phyloP scores from a whole-genome alignment of 2,888 invertebrate genomes.

The Cyclophora albipunctata region DNA sequence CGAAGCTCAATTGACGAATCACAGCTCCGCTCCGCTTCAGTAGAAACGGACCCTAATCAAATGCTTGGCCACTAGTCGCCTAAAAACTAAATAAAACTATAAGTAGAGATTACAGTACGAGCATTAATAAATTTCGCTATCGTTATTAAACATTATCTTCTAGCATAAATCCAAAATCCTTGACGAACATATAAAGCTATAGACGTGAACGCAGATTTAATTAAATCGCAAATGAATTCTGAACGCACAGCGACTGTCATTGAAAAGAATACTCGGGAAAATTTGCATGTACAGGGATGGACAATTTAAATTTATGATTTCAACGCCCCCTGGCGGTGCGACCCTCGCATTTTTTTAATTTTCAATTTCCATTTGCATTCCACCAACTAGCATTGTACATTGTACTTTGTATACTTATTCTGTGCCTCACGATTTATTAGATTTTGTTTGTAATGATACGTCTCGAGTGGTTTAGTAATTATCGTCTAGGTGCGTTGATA shows the following conservation, averaged over 20 bases:
- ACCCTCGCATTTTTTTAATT: conserved; percentile 72
- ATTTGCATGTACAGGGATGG: conserved; percentile 71
- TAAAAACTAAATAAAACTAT: too few relatives aligned
- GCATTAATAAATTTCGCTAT: too few relatives aligned
- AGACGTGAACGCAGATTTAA: conserved; percentile 16
- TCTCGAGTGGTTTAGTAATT: conserved; percentile 7
- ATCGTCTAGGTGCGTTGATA: conserved; percentile 9
- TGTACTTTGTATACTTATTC: conserved; percentile 16
- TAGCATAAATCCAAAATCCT: too few relatives aligned
- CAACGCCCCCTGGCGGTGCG: conserved; percentile 53
- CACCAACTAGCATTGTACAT: conserved; percentile 38
- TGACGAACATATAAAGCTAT: conserved; percentile 6
- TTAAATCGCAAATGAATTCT: conserved; percentile 21
- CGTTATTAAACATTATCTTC: too few relatives aligned
- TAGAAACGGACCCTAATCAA: too few relatives aligned
- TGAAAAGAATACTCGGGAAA: conserved; percentile 56
- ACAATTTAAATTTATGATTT: conserved; percentile 74
- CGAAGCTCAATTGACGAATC: too few relatives aligned
- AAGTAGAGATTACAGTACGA: too few relatives aligned
- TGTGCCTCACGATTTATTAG: conserved; percentile 26
- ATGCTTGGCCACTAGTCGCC: too few relatives aligned
- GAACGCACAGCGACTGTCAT: conserved; percentile 43
- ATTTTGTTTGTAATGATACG: conserved; percentile 11
- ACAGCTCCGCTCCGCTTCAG: too few relatives aligned
- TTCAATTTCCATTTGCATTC: conserved; percentile 74